Percentiles rank a stretch among this genome's conserved stretches.
Conservation (phyloP, 2,888 invertebrate genomes). For the Netelia inedita region DNA sequence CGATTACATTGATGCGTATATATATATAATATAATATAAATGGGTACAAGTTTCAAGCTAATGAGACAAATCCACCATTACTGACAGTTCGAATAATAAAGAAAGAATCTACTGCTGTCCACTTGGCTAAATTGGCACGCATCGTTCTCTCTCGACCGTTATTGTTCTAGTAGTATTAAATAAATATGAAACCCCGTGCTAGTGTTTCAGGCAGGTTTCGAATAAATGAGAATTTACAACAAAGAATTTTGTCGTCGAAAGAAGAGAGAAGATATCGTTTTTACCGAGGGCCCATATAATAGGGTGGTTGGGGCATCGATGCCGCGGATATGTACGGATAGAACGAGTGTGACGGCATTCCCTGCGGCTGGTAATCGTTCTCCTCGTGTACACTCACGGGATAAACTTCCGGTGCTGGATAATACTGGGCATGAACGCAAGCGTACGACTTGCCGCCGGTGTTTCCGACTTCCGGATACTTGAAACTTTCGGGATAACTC, state of each 20-base stretch:
- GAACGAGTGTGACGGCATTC: constrained; percentile 80
- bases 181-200: background rate
- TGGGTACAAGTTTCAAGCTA: background rate
- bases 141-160: too few relatives aligned
- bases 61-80: background rate
- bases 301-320: constrained; percentile 81
- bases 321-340: constrained; percentile 82
- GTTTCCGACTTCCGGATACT: constrained; percentile 76
- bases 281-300: constrained; percentile 82
- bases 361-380: constrained; percentile 79
- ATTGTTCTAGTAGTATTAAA: constrained; percentile 2
- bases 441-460: constrained; percentile 78
- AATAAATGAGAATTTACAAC: constrained; percentile 34
- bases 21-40: background rate
- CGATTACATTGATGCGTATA: background rate
- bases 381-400: constrained; percentile 79
- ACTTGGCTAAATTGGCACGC: too few relatives aligned
- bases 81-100: background rate
- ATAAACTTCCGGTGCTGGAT: constrained; percentile 79
- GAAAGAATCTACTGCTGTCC: background rate
- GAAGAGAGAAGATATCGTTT: background rate
- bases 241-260: background rate
- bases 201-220: constrained; percentile 6
- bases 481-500: constrained; percentile 76
- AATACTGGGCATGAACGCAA: constrained; percentile 81